These are phyloP conservation scores for Zootermopsis nevadensis DNA, from an alignment of 2,888 invertebrate genomes.

Conservation along the genomic window DNA sequence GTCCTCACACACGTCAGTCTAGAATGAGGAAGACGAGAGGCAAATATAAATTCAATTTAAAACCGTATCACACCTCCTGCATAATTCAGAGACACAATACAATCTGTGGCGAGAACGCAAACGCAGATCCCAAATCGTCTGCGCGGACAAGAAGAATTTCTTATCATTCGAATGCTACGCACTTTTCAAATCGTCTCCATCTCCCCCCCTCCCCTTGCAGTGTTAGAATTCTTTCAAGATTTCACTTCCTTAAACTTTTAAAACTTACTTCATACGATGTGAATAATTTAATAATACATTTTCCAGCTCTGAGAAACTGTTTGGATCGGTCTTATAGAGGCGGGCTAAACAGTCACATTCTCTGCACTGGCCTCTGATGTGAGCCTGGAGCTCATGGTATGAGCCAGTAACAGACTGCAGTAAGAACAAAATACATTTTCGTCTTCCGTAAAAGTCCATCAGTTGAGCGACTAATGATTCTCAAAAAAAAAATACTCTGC, in stretches of 20 bases:
- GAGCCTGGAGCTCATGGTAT: too few species aligned
- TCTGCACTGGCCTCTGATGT: too few species aligned
- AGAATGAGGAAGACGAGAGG: neutral
- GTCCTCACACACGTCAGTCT: neutral
- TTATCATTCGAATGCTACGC: constrained; percentile 11
- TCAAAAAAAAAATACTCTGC: too few species aligned
- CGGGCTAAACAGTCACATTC: too few species aligned
- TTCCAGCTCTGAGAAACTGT: too few species aligned
- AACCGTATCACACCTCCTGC: constrained; percentile 10
- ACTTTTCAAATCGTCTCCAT: neutral
- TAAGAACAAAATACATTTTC: too few species aligned
- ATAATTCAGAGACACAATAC: constrained; percentile 1
- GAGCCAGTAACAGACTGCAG: too few species aligned
- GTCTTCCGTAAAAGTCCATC: too few species aligned
- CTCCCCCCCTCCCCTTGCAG: neutral
- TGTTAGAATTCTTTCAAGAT: neutral
- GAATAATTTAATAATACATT: neutral
- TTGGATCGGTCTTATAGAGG: too few species aligned
- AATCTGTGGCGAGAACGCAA: neutral
- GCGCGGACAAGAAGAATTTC: neutral
- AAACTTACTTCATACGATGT: neutral
- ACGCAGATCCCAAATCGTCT: neutral
- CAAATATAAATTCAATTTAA: constrained; percentile 17
- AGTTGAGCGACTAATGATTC: too few species aligned
- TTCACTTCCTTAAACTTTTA: neutral